phyloP scores from a whole-genome alignment of 1,140 invertebrate species.

The Aphis gossypii region DNA sequence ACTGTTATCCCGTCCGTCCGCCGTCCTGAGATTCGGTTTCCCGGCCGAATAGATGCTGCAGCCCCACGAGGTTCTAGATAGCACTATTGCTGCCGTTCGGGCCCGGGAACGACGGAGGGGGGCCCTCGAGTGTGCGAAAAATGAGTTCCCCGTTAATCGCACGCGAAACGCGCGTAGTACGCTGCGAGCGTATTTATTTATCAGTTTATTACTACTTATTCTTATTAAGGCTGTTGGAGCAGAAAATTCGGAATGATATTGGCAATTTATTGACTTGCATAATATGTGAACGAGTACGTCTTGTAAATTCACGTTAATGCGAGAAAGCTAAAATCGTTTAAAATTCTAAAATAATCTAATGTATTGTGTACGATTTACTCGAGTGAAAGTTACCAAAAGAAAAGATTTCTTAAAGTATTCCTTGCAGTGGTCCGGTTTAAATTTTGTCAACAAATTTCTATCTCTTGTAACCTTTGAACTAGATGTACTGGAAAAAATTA shows the following conservation, averaged over 20 bases:
- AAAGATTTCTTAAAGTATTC: not conserved
- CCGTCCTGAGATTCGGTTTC: constrained; percentile 60
- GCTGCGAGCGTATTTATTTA: not conserved
- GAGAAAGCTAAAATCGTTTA: not conserved
- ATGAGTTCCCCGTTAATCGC: not conserved
- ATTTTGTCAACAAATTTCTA: not conserved
- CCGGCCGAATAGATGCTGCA: constrained; percentile 61
- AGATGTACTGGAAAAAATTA: not conserved
- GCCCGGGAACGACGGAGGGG: not conserved
- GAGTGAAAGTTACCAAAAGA: not conserved
- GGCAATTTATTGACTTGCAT: not conserved
- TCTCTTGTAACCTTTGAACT: no score
- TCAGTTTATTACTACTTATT: not conserved
- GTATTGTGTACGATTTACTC: not conserved
- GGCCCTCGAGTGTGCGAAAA: not conserved
- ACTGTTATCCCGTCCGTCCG: constrained; percentile 48
- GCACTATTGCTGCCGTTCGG: not conserved
- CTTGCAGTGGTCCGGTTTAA: not conserved
- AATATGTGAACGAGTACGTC: no score
- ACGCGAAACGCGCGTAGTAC: not conserved
- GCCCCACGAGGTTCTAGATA: constrained; percentile 61
- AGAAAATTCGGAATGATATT: no score
- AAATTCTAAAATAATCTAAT: not conserved
- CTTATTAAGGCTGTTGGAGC: not conserved
- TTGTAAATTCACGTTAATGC: no score